Evolutionary conservation across 2,888 invertebrate species (phyloP).

Genomic region (Ametastegia equiseti): DNA sequence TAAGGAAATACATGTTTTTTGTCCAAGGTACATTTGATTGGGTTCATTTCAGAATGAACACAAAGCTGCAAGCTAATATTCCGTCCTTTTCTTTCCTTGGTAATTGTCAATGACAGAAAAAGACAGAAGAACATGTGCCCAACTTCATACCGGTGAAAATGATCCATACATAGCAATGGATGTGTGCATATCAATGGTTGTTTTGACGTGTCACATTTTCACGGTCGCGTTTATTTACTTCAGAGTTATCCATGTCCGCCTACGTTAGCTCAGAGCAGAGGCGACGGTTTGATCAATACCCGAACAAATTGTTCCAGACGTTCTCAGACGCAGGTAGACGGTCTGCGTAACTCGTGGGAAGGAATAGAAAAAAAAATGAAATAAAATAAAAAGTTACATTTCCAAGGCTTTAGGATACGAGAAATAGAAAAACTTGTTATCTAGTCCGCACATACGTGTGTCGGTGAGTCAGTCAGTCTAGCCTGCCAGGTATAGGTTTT

Average conservation of each 20-base stretch:
- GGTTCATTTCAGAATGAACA: no score
- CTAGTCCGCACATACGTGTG: neutral
- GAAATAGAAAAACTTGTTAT: neutral
- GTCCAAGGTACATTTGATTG: no score
- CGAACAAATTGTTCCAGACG: constrained; percentile 44
- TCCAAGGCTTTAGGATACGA: neutral
- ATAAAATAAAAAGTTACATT: neutral
- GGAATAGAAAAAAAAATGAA: no score
- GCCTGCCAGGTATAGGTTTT: neutral
- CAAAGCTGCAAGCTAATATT: no score
- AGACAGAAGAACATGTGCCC: no score
- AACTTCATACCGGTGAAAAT: neutral
- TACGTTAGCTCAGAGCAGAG: constrained; percentile 11
- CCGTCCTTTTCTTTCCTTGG: no score
- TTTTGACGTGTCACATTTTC: constrained; percentile 35
- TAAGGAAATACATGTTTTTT: no score
- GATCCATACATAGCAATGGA: neutral
- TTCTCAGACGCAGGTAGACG: constrained; percentile 42
- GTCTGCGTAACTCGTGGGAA: neutral
- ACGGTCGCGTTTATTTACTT: constrained; percentile 35
- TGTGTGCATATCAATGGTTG: neutral
- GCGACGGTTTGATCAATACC: constrained; percentile 46
- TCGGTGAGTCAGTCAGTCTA: neutral
- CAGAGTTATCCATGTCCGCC: constrained; percentile 43
- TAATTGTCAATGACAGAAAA: no score